Base-by-base conservation (phyloP, 2,797 vertebrate genomes). In the Lepus townsendii region DNA sequence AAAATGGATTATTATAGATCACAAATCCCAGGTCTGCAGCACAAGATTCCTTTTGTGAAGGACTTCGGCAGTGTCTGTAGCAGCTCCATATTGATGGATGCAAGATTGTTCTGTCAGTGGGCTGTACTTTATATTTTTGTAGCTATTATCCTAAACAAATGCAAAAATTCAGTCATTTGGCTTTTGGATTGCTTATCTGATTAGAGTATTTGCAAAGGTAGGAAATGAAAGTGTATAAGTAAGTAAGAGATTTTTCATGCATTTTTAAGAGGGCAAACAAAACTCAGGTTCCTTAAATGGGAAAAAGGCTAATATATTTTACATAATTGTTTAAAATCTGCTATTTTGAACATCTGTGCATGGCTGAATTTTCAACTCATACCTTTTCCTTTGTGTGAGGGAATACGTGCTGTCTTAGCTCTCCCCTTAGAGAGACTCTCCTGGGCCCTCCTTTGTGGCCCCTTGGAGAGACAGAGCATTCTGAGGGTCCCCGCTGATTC, bases 161-260 rank as follows among this genome's bases (percentile, higher is more conserved):
- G 42, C 54, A 91, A 80, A 94, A 93, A n/a, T 19, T 38, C 88
- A 62, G 42, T 88, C 71, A 76, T 72, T 50, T 84, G 62, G 27
- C 19, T 90, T 93, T 93, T 88, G 68, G 90, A 91, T 93, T 78
- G 7, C 77, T 87, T 93, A 87, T 35, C 86, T 76, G 83, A 91
- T 92, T 69, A 92, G 75, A 94, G 66, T 95, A 93, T 96, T 93
- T 94, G 84, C 95, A 84, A 94, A 91, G 68, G 27, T 78, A 79
- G 86, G 52, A 86, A 72, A 75, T 88, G 35, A 78, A 65, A 72
- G 65, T 76, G 20, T 79, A 10, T 88, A 68, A 83, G 42, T 57
- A 57, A 57, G 24, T 93, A 75, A 83, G 79, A 80, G 12, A 9
- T 24, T 96, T 96, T 91, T 69, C 30, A 42, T 54, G n/a, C 12